Base-by-base conservation (phyloP, 2,797 vertebrate genomes). In the Petrocephalus sullivani region DNA sequence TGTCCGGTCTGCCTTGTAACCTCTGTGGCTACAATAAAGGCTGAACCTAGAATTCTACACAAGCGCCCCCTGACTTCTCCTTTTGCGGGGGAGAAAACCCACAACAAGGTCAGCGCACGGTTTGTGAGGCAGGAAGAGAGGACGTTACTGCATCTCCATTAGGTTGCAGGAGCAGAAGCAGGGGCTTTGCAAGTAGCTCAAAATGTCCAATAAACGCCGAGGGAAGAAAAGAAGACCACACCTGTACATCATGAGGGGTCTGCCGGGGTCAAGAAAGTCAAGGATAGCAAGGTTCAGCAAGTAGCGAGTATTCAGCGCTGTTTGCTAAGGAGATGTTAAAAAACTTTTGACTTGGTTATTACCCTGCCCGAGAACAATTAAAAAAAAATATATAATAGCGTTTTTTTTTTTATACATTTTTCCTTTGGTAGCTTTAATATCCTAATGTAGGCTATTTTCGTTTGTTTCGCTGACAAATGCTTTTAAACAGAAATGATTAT, bases 201-300 rank as follows among this genome's bases (percentile, higher is more conserved):
- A 67, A 57, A 21, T 46, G 9, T 23, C 5, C 28, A 5, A 85
- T 49, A 9, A 1, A 88, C 41, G 28, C 8, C 21, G 49, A 28
- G 0, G 8, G n/a, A 61, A 83, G 41, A 41, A 41, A 41, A 2
- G 2, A 41, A 88, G 57, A 84, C 87, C 81, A 3, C 86, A 83
- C 12, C 78, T 89, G 9, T 89, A 71, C 61, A 85, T 89, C 60
- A 23, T 89, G 23, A 84, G 87, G 19, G 89, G 89, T 58, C 1
- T 89, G 1, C 89, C 89, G 33, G 89, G 89, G 14, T 71, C 89
- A 57, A 4, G 87, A 23, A 87, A 87, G 51, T 85, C 46, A 28
- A 16, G 2, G 12, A 3, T 19, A 41, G 89, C 89, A 46, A 46
- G 81, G 89, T 87, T 58, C 28, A 28, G 28, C 28, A 28, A 28